Conservation (phyloP, 2,797 vertebrate species). For the Coregonus sp. region DNA sequence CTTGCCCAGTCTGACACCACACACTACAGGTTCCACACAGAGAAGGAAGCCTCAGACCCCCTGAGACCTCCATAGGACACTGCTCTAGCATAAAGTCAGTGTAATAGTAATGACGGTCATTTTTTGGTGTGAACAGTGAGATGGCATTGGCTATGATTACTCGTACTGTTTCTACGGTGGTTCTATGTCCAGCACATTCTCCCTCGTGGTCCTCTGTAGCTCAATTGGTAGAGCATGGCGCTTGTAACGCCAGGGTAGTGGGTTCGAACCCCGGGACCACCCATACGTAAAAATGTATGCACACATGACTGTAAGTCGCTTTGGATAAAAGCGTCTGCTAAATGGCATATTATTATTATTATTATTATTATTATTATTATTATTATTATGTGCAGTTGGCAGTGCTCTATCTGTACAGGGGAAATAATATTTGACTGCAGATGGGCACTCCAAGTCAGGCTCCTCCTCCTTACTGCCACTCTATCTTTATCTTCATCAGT, state of each 20-base stretch:
- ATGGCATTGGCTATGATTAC: constrained; percentile 15
- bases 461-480: constrained; percentile 7
- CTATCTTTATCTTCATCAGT: constrained; percentile 63
- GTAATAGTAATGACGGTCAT: constrained; percentile 18
- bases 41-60: constrained; percentile 22
- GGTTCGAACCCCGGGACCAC: no score
- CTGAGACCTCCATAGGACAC: neutral
- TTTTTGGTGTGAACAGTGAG: constrained; percentile 38
- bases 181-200: constrained; percentile 13
- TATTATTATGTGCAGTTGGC: neutral
- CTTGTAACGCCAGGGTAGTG: no score
- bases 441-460: constrained; percentile 23
- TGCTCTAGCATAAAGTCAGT: neutral
- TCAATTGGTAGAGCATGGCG: no score
- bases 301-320: no score
- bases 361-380: no score
- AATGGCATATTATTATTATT: no score
- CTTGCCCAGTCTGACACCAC: neutral
- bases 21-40: constrained; percentile 10
- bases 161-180: constrained; percentile 11
- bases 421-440: constrained; percentile 11
- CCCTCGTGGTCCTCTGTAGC: neutral
- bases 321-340: no score
- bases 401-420: constrained; percentile 17
- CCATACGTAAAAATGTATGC: no score